Percentiles rank a stretch among this genome's conserved stretches.
Evolutionary conservation across 2,797 vertebrate genomes (phyloP).

Genomic region (Intellagama lesueurii): DNA sequence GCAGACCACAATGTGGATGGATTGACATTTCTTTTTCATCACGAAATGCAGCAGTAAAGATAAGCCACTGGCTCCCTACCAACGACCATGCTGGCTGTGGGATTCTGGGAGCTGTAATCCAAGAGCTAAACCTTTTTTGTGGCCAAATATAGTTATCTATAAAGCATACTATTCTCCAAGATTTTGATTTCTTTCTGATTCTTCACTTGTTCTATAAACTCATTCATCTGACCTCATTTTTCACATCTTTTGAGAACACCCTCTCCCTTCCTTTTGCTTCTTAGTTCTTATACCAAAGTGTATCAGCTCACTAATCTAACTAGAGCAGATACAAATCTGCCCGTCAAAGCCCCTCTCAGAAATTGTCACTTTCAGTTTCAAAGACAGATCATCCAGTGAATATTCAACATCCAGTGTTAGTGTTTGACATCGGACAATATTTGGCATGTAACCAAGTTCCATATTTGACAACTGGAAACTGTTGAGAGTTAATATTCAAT

Average conservation of each 20-base stretch:
- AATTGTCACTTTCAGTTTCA: constrained; percentile 8
- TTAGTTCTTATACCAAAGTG: not conserved
- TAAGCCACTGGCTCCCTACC: not conserved
- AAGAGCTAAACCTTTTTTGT: not conserved
- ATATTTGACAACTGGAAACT: constrained; percentile 12
- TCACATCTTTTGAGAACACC: not conserved
- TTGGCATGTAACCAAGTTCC: not conserved
- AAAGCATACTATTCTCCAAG: not conserved
- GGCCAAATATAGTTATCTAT: too few species aligned
- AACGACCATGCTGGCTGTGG: not conserved
- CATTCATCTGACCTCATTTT: not conserved
- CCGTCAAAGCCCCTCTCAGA: not conserved
- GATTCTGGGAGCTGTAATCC: not conserved
- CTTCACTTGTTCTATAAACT: not conserved
- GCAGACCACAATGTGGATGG: not conserved
- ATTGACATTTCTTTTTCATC: not conserved
- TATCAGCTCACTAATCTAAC: not conserved
- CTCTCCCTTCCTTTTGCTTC: not conserved
- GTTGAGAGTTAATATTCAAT: not conserved
- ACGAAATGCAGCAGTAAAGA: not conserved
- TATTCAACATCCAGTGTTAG: constrained; percentile 7
- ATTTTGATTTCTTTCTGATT: not conserved
- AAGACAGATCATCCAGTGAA: not conserved
- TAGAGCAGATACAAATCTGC: constrained; percentile 4
- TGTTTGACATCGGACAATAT: constrained; percentile 15